Conservation (phyloP, 2,797 vertebrate species). For the Leptoclinus maculatus region DNA sequence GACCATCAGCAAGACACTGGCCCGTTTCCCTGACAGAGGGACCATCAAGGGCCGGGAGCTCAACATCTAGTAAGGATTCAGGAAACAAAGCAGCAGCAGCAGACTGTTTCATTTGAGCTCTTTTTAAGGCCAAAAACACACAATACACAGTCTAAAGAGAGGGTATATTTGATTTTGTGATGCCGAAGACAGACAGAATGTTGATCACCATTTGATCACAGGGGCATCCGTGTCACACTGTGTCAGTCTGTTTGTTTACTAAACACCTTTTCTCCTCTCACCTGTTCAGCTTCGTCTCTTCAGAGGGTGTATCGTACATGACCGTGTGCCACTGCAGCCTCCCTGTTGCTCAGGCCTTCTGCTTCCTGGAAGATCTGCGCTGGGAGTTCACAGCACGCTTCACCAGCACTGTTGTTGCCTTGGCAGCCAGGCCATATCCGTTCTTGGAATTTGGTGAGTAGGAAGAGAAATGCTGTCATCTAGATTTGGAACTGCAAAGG, state of each 20-base stretch:
- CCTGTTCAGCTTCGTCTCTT: slow-evolving; percentile 88
- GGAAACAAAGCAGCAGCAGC: neutral
- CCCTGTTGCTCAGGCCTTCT: slow-evolving; percentile 93
- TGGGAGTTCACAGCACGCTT: slow-evolving; percentile 93
- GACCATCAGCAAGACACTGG: slow-evolving; percentile 85
- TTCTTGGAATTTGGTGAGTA: slow-evolving; percentile 96
- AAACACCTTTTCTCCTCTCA: slow-evolving; percentile 68
- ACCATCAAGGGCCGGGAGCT: slow-evolving; percentile 87
- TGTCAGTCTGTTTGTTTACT: slow-evolving; percentile 74
- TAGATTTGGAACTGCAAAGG: neutral
- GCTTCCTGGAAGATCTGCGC: slow-evolving; percentile 94
- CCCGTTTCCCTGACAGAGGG: slow-evolving; percentile 85
- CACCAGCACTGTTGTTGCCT: slow-evolving; percentile 81
- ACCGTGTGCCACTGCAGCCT: slow-evolving; percentile 90
- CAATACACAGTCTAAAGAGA: neutral
- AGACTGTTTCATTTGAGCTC: neutral
- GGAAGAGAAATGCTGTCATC: neutral
- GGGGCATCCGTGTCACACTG: slow-evolving; percentile 38
- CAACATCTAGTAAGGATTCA: slow-evolving; percentile 88
- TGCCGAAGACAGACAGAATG: slow-evolving; percentile 4
- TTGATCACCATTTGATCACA: slow-evolving; percentile 25
- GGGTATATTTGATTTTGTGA: slow-evolving; percentile 2
- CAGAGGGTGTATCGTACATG: slow-evolving; percentile 92
- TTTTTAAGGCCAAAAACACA: neutral
- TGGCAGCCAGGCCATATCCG: slow-evolving; percentile 92